phyloP scores from a whole-genome alignment of 2,888 invertebrate genomes.

The Hirtodrosophila cameraria region DNA sequence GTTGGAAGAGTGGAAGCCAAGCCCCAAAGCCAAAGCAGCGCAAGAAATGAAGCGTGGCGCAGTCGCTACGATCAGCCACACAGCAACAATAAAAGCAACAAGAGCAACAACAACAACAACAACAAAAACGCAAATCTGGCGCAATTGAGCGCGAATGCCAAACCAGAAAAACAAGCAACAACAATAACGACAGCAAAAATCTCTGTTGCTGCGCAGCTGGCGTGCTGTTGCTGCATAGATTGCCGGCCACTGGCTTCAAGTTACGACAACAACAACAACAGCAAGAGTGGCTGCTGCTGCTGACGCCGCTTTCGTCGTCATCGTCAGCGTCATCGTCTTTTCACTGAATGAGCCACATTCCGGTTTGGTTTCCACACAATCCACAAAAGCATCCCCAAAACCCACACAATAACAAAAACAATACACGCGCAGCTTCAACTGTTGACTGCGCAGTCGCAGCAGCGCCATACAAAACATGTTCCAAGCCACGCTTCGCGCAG shows the following conservation, averaged over 20 bases:
- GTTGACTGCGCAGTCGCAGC: slow-evolving; percentile 8
- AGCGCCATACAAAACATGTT: slow-evolving; percentile 62
- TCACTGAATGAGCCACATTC: slow-evolving; percentile 80
- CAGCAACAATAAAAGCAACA: slow-evolving; percentile 10
- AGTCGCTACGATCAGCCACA: slow-evolving; percentile 45
- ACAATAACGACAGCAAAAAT: slow-evolving; percentile 33
- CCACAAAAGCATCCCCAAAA: slow-evolving; percentile 78
- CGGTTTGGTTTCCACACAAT: slow-evolving; percentile 69
- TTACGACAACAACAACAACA: slow-evolving; percentile 51
- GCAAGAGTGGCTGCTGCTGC: slow-evolving; percentile 9
- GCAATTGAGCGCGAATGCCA: slow-evolving; percentile 78
- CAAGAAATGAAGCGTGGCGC: slow-evolving; percentile 73
- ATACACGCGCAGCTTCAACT: slow-evolving; percentile 34
- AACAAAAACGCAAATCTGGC: slow-evolving; percentile 75
- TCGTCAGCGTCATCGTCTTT: slow-evolving; percentile 55
- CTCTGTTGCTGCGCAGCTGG: slow-evolving; percentile 20
- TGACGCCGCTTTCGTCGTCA: slow-evolving; percentile 42
- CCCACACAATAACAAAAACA: slow-evolving; percentile 52
- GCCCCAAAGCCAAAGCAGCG: slow-evolving; percentile 48
- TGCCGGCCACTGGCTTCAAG: slow-evolving; percentile 71
- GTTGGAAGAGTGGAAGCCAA: slow-evolving; percentile 42
- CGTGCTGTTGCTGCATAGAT: slow-evolving; percentile 59
- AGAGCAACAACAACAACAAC: slow-evolving; percentile 24
- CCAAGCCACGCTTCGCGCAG: slow-evolving; percentile 53
- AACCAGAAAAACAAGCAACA: slow-evolving; percentile 75